Percentiles rank a stretch among this genome's conserved stretches.
phyloP scores from a whole-genome alignment of 2,888 invertebrate species.

The Pantelozetes paolii region DNA sequence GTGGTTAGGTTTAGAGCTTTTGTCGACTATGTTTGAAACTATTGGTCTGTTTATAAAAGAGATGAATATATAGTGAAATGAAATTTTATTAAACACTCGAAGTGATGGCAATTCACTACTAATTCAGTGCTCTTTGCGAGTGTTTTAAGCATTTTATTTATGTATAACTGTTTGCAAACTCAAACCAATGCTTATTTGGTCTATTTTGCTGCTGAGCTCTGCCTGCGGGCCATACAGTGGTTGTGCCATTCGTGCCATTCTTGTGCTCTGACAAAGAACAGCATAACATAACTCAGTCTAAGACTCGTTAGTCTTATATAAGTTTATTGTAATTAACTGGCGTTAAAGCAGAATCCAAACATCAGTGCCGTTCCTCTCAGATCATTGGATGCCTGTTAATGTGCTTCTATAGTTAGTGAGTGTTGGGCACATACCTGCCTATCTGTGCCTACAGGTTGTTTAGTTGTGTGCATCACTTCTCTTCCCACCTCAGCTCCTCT shows the following conservation, averaged over 20 bases:
- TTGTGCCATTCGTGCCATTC: not conserved
- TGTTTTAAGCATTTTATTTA: constrained; percentile 32
- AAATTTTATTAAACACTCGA: constrained; percentile 24
- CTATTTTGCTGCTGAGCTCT: not conserved
- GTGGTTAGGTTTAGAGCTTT: not conserved
- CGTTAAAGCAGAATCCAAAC: constrained; percentile 14
- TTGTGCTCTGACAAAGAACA: not conserved
- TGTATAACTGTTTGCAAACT: constrained; percentile 27
- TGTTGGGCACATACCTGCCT: not conserved
- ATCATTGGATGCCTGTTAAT: constrained; percentile 30
- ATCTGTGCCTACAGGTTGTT: constrained; percentile 26
- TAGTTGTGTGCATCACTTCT: constrained; percentile 30
- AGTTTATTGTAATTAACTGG: constrained; percentile 30
- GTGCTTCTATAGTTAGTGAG: not conserved
- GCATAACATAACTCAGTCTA: not conserved
- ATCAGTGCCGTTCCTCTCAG: not conserved
- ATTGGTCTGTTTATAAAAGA: constrained; percentile 18
- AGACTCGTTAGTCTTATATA: constrained; percentile 32
- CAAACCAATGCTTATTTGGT: constrained; percentile 5
- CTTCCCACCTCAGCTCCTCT: constrained; percentile 22
- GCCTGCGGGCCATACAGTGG: constrained; percentile 24
- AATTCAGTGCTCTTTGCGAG: constrained; percentile 18
- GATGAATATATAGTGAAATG: constrained; percentile 6
- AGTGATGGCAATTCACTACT: constrained; percentile 24
- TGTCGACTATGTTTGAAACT: not conserved